Evolutionary conservation across 2,797 vertebrate genomes (phyloP).

Genomic region (Platyrinchus mystaceus): DNA sequence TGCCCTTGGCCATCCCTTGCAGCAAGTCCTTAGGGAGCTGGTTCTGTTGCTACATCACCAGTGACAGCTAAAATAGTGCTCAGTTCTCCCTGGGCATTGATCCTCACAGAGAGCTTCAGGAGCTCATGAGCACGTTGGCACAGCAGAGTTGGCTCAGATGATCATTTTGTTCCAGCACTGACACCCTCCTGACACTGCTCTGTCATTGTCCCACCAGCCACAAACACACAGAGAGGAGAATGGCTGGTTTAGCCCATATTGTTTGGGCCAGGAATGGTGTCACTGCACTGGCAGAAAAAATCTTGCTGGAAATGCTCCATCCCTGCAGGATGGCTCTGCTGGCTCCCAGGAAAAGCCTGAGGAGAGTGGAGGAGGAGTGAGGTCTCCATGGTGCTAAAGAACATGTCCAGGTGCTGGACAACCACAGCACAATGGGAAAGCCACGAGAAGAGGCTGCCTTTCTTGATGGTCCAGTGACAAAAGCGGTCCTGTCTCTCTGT

Average conservation of each 20-base stretch:
- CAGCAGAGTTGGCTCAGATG: background rate
- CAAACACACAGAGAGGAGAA: background rate
- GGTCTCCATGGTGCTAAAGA: background rate
- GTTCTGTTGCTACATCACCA: background rate
- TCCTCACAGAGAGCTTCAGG: background rate
- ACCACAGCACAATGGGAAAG: background rate
- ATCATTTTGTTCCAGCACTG: background rate
- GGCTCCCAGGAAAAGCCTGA: background rate
- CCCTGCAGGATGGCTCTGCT: background rate
- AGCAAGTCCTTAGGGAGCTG: background rate
- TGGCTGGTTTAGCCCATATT: background rate
- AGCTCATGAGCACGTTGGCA: background rate
- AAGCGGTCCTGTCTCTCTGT: background rate
- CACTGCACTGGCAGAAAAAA: background rate
- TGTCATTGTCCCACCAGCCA: background rate
- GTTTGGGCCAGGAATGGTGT: background rate
- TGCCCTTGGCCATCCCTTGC: background rate
- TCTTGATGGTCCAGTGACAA: background rate
- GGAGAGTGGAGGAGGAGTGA: background rate
- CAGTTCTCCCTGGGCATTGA: background rate
- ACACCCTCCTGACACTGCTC: background rate
- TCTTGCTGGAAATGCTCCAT: background rate
- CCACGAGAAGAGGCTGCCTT: background rate
- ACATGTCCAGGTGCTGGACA: background rate
- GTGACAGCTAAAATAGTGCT: background rate